Evolutionary conservation across 1,140 invertebrate genomes (phyloP).

Genomic region (Anastrepha ludens): DNA sequence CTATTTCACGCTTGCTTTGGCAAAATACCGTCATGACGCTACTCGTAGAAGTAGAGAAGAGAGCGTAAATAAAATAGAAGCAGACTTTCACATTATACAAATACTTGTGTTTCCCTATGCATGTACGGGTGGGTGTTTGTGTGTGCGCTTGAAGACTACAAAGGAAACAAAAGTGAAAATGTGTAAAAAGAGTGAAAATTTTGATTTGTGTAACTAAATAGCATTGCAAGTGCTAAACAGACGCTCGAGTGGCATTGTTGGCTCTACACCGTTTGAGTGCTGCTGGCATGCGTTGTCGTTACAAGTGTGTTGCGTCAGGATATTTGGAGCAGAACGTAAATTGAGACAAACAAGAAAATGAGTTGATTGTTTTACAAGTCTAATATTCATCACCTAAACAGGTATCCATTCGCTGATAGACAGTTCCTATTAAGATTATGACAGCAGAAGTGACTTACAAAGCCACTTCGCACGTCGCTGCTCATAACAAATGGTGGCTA

Average conservation of each 20-base stretch:
- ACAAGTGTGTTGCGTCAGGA: neutral
- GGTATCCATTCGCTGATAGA: neutral
- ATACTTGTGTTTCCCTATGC: neutral
- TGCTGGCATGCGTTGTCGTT: conserved; percentile 5
- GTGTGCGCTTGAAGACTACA: neutral
- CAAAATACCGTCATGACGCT: conserved; percentile 24
- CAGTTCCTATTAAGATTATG: neutral
- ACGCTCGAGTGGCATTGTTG: conserved; percentile 8
- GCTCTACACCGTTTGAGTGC: neutral
- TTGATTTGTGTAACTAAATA: conserved; percentile 50
- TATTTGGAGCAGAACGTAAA: conserved; percentile 37
- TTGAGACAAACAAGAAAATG: conserved; percentile 47
- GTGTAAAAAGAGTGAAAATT: conserved; percentile 3
- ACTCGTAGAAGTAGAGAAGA: neutral
- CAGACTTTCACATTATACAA: conserved; percentile 16
- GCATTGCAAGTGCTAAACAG: conserved; percentile 30
- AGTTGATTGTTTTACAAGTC: neutral
- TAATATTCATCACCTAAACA: neutral
- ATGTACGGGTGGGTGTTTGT: neutral
- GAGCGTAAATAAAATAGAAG: conserved; percentile 21
- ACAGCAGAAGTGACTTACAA: neutral
- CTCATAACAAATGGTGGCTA: neutral
- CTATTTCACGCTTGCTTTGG: conserved; percentile 41
- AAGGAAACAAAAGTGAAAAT: conserved; percentile 50
- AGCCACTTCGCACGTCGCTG: neutral